phyloP scores from a whole-genome alignment of 2,797 vertebrate species.

The Crotalus adamanteus region DNA sequence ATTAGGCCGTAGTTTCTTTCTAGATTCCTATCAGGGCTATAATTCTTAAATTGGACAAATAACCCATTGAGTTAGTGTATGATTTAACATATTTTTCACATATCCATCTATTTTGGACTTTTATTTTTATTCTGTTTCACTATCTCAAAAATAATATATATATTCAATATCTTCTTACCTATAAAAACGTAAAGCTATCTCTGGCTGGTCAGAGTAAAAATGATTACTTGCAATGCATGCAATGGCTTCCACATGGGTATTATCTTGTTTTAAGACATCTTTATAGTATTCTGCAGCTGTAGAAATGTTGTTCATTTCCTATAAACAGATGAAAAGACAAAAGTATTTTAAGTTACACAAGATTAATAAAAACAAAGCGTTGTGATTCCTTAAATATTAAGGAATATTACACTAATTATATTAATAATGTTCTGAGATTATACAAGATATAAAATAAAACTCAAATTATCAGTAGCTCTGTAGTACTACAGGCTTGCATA shows the following conservation, averaged over 20 bases:
- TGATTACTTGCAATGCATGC: conserved; percentile 97
- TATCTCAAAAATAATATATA: not conserved
- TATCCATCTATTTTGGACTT: not conserved
- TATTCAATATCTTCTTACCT: conserved; percentile 72
- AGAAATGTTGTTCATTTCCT: conserved; percentile 94
- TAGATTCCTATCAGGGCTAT: not conserved
- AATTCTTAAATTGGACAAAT: not conserved
- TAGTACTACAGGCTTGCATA: not conserved
- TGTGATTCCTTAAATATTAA: not conserved
- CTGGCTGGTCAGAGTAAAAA: conserved; percentile 96
- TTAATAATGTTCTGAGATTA: not conserved
- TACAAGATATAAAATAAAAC: not conserved
- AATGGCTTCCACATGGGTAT: conserved; percentile 93
- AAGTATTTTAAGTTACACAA: not conserved
- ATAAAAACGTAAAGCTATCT: conserved; percentile 94
- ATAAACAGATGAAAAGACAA: conserved; percentile 41
- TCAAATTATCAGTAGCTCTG: not conserved
- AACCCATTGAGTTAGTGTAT: not conserved
- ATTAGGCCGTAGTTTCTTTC: not conserved
- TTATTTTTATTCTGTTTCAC: not conserved
- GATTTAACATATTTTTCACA: not conserved
- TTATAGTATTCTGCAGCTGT: conserved; percentile 93
- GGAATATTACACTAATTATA: not conserved
- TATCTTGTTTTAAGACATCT: conserved; percentile 95
- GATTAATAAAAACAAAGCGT: not conserved